These are phyloP conservation scores for Papilio dardanus DNA, from an alignment of 1,140 invertebrate species.

Conservation along the genomic window DNA sequence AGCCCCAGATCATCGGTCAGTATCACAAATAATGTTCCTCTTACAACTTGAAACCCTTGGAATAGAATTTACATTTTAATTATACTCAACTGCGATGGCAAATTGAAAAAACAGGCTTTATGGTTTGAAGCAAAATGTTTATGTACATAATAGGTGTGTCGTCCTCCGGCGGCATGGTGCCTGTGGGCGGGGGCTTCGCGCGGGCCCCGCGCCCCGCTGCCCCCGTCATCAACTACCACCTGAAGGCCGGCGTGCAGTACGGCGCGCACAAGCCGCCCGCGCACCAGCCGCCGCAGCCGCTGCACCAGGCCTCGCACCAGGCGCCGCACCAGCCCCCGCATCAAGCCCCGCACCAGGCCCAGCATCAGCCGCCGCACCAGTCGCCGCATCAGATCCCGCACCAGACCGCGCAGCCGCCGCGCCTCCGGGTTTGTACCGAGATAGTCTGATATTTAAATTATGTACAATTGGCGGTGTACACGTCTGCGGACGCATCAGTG, in stretches of 20 bases:
- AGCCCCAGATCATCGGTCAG: slow-evolving; percentile 64
- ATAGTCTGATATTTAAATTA: no score
- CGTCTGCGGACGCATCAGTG: no score
- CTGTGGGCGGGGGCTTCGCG: slow-evolving; percentile 57
- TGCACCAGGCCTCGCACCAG: no score
- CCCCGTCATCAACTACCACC: slow-evolving; percentile 68
- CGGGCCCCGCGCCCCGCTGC: slow-evolving; percentile 50
- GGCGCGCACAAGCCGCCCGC: slow-evolving; percentile 59
- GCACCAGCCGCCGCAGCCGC: slow-evolving; percentile 60
- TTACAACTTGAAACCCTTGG: no score
- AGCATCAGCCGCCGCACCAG: slow-evolving; percentile 59
- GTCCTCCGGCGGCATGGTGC: slow-evolving; percentile 28
- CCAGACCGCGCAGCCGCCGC: slow-evolving; percentile 59
- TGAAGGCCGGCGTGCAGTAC: slow-evolving; percentile 70
- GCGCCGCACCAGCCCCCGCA: slow-evolving; percentile 55
- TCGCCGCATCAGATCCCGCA: slow-evolving; percentile 61
- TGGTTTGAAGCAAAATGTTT: no score
- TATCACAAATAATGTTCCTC: neutral
- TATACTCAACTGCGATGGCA: no score
- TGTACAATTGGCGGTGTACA: no score
- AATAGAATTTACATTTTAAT: no score
- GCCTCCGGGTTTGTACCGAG: no score
- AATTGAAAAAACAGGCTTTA: no score
- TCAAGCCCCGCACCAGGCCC: slow-evolving; percentile 59
- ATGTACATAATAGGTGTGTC: no score